These are phyloP conservation scores for Aphelenchoides bicaudatus DNA, from an alignment of 2,888 invertebrate genomes.

Conservation along the genomic window DNA sequence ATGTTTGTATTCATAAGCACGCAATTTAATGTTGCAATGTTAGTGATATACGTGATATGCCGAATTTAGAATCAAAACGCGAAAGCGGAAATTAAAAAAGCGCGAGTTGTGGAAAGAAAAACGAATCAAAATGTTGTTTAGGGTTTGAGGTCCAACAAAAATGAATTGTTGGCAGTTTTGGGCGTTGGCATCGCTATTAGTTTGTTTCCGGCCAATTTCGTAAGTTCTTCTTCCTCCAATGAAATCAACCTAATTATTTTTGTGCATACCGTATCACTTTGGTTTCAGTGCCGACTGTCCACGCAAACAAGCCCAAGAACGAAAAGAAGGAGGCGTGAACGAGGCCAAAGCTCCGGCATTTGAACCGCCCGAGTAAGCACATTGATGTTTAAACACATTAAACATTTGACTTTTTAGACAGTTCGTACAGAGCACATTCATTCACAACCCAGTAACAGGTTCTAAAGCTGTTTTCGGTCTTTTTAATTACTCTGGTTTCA, in stretches of 20 bases:
- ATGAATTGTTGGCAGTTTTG: too few species aligned
- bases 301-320: slow-evolving; percentile 25
- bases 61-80: too few species aligned
- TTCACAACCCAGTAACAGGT: slow-evolving; percentile 41
- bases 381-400: too few species aligned
- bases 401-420: too few species aligned
- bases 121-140: too few species aligned
- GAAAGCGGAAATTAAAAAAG: too few species aligned
- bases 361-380: slow-evolving; percentile 39
- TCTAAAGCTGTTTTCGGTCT: not conserved
- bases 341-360: slow-evolving; percentile 30
- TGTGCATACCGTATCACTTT: not conserved
- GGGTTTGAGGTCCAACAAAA: too few species aligned
- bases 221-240: not conserved
- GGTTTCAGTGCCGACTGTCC: slow-evolving; percentile 31
- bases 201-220: not conserved
- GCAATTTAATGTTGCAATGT: too few species aligned
- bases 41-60: too few species aligned
- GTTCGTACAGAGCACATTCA: slow-evolving; percentile 49
- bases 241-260: not conserved
- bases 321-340: slow-evolving; percentile 10
- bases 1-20: too few species aligned
- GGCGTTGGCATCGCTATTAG: too few species aligned
- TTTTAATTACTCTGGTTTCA: slow-evolving; percentile 12
- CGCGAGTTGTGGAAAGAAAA: too few species aligned